phyloP scores from a whole-genome alignment of 2,113 vertebrate genomes.

The Trogon melanurus region DNA sequence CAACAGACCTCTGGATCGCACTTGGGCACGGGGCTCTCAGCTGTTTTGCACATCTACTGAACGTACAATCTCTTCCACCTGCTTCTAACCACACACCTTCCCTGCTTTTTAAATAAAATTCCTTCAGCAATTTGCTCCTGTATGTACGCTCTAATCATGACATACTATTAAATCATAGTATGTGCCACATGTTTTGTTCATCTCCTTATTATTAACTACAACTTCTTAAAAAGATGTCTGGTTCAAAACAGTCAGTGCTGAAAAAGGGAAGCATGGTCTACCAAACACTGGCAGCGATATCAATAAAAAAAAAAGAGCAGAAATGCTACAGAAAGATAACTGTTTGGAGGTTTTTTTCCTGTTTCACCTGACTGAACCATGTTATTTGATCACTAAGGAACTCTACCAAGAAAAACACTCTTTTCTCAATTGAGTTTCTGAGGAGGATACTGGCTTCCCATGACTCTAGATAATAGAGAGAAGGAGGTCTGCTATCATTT shows the following conservation, averaged over 20 bases:
- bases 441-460: neutral
- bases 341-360: neutral
- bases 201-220: neutral
- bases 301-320: neutral
- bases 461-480: neutral
- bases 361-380: neutral
- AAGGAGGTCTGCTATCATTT: neutral
- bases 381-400: neutral
- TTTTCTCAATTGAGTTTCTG: neutral
- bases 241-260: neutral
- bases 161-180: neutral
- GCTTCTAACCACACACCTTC: neutral
- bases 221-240: neutral
- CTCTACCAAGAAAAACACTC: neutral
- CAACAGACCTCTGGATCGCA: neutral
- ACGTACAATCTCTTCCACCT: neutral
- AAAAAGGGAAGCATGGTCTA: neutral
- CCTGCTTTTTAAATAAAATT: neutral
- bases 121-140: fast-evolving
- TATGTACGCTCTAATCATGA: neutral
- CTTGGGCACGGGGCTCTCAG: neutral
- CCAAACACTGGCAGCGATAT: neutral
- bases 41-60: neutral
- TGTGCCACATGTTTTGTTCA: neutral
- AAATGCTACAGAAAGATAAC: neutral